Evolutionary conservation across 2,888 invertebrate genomes (phyloP).

Genomic region (Chirona hameri): DNA sequence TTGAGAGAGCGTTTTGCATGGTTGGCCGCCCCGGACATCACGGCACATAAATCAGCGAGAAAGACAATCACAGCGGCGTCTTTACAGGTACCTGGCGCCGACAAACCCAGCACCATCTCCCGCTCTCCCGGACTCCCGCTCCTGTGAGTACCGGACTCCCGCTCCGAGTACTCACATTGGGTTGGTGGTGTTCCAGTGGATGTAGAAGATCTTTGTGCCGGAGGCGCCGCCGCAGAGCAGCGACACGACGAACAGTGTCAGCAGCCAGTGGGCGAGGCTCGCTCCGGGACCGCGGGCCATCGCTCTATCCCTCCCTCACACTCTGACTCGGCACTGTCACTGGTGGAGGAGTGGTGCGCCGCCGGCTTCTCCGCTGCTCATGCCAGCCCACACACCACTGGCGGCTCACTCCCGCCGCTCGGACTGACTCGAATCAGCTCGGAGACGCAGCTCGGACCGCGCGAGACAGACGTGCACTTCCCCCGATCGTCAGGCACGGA

Average conservation of each 20-base stretch:
- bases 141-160: no score
- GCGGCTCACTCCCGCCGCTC: not conserved
- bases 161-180: constrained; percentile 55
- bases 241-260: not conserved
- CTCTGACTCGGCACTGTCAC: not conserved
- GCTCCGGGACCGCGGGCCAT: not conserved
- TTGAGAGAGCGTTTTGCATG: no score
- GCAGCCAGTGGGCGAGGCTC: not conserved
- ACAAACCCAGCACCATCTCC: no score
- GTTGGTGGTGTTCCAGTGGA: constrained; percentile 87
- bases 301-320: not conserved
- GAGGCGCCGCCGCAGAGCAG: not conserved
- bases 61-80: no score
- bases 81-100: no score
- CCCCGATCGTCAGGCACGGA: not conserved
- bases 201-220: constrained; percentile 71
- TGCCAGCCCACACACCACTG: not conserved
- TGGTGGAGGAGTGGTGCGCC: not conserved
- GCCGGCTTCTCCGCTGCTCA: not conserved
- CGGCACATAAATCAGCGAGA: no score
- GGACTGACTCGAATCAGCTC: not conserved
- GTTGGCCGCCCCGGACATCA: no score
- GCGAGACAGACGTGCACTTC: not conserved
- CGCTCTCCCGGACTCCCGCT: no score
- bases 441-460: no score